Evolutionary conservation across 2,888 invertebrate genomes (phyloP).

Genomic region (Ectemnius cavifrons): DNA sequence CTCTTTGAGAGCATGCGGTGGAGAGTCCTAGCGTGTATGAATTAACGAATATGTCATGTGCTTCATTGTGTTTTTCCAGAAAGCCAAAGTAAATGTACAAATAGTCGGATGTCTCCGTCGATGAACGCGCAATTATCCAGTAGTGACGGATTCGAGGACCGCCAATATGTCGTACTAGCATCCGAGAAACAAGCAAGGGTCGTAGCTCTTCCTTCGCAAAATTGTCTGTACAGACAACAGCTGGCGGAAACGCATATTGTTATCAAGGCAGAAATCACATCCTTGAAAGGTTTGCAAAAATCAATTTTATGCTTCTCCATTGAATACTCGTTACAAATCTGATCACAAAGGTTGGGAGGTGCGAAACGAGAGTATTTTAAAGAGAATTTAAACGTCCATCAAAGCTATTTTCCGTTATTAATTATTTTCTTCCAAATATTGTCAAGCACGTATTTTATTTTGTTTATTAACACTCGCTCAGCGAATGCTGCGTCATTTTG

Average conservation of each 20-base stretch:
- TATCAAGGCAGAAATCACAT: slow-evolving; percentile 95
- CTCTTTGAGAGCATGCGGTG: too few species aligned
- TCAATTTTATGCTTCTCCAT: neutral
- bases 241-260: slow-evolving; percentile 96
- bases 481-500: too few species aligned
- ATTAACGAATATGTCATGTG: neutral
- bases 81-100: slow-evolving; percentile 78
- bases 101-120: slow-evolving; percentile 89
- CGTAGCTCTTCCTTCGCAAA: slow-evolving; percentile 96
- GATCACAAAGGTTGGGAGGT: neutral
- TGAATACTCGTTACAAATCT: neutral
- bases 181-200: slow-evolving; percentile 97
- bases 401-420: too few species aligned
- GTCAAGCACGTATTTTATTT: too few species aligned
- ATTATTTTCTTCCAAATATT: too few species aligned
- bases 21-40: neutral
- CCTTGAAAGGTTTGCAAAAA: slow-evolving; percentile 87
- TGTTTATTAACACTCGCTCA: too few species aligned
- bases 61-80: slow-evolving; percentile 47
- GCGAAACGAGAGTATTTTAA: too few species aligned
- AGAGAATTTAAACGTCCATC: too few species aligned
- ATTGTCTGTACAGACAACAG: slow-evolving; percentile 95
- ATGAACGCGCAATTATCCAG: slow-evolving; percentile 79
- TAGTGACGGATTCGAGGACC: slow-evolving; percentile 83
- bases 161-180: slow-evolving; percentile 95